A percentile compares a stretch with the other conserved stretches of the same genome.
Evolutionary conservation across 64 coral and sea anemone genomes (phyloP).

Genomic region (Acropora tenuis): DNA sequence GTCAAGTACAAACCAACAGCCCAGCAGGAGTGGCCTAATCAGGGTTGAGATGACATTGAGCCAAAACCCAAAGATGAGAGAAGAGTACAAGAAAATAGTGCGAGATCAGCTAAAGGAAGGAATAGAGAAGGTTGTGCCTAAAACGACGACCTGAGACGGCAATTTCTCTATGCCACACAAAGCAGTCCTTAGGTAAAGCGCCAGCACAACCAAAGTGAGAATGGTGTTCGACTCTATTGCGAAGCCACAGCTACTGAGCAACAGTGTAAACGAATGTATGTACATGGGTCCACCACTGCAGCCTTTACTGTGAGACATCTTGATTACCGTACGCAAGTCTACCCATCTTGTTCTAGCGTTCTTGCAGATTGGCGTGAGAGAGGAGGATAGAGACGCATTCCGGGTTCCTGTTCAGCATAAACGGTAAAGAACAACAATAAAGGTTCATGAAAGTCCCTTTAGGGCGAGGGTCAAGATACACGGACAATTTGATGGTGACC

Average conservation of each 20-base stretch:
- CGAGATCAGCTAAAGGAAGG: slow-evolving; percentile 45
- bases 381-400: slow-evolving; percentile 34
- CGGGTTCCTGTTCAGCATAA: slow-evolving; percentile 40
- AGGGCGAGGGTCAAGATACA: slow-evolving; percentile 13
- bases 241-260: slow-evolving; percentile 22
- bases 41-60: slow-evolving; percentile 55
- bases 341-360: slow-evolving; percentile 19
- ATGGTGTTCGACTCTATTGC: slow-evolving; percentile 62
- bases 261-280: slow-evolving; percentile 63
- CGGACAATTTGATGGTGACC: slow-evolving; percentile 45
- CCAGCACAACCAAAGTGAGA: slow-evolving; percentile 56
- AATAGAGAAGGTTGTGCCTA: slow-evolving; percentile 43
- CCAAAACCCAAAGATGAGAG: slow-evolving; percentile 17
- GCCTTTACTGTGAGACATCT: slow-evolving; percentile 46
- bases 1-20: slow-evolving; percentile 61
- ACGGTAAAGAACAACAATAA: slow-evolving; percentile 32
- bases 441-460: slow-evolving; percentile 35
- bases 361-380: neutral
- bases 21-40: slow-evolving; percentile 46
- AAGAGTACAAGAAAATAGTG: slow-evolving; percentile 56
- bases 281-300: slow-evolving; percentile 45
- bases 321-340: slow-evolving; percentile 16
- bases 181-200: slow-evolving; percentile 32
- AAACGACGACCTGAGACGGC: neutral
- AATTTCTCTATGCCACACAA: slow-evolving; percentile 54